Evolutionary conservation across 2,113 vertebrate genomes (phyloP).

Genomic region (Macquaria ambigua): DNA sequence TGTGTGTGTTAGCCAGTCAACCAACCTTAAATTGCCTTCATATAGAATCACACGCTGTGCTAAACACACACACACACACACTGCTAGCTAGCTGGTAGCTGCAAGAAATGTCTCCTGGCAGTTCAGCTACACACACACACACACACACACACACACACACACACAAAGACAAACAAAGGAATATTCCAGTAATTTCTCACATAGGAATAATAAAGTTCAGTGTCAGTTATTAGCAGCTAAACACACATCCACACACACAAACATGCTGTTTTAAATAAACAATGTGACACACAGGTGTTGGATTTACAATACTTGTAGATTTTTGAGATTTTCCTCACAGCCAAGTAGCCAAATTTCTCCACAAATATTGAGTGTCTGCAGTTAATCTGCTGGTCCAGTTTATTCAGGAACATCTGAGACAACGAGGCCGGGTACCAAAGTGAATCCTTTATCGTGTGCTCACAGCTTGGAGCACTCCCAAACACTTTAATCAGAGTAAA

Average conservation of each 20-base stretch:
- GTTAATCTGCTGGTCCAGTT: neutral
- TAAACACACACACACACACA: constrained; percentile 56
- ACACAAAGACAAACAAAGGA: neutral
- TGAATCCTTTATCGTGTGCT: neutral
- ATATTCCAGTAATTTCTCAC: neutral
- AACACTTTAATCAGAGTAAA: constrained; percentile 36
- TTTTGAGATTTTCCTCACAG: neutral
- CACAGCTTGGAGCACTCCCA: neutral
- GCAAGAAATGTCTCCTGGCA: constrained; percentile 50
- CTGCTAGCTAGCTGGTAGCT: constrained; percentile 37
- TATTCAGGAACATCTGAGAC: constrained; percentile 23
- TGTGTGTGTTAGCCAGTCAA: constrained; percentile 43
- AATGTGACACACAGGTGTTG: neutral
- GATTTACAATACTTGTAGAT: neutral
- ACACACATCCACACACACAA: neutral
- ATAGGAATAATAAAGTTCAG: neutral
- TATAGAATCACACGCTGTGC: constrained; percentile 68
- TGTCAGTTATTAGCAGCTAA: constrained; percentile 9
- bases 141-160: constrained; percentile 33
- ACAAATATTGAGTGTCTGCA: too few relatives aligned
- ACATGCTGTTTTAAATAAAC: neutral
- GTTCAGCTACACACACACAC: constrained; percentile 33
- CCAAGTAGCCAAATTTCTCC: neutral
- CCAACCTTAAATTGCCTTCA: constrained; percentile 64
- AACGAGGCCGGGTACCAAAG: neutral